Conservation (phyloP, 2,797 vertebrate genomes). For the Paratrypauchen microcephalus region DNA sequence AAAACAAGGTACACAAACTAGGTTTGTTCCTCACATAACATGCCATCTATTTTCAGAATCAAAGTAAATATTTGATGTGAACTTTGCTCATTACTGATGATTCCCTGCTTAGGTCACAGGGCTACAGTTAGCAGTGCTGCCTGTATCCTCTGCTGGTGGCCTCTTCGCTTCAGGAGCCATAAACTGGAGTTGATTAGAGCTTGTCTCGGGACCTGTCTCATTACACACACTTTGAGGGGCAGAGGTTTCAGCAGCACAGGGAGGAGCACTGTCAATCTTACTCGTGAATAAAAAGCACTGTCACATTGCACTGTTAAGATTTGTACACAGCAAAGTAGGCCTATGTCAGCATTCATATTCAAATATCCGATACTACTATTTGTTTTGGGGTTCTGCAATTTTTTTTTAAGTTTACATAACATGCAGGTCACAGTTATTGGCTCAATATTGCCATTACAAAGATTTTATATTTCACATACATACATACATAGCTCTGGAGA, state of each 20-base stretch:
- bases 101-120: constrained; percentile 27
- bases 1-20: neutral
- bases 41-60: neutral
- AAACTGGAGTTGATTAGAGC: constrained; percentile 68
- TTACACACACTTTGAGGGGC: constrained; percentile 65
- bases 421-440: neutral
- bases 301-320: constrained; percentile 6
- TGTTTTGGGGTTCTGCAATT: neutral
- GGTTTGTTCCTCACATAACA: constrained; percentile 1
- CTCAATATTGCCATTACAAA: neutral
- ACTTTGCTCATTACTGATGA: constrained; percentile 33
- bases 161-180: constrained; percentile 54
- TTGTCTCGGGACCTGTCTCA: constrained; percentile 65
- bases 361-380: neutral
- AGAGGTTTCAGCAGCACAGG: constrained; percentile 61
- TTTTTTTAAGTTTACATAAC: too few species aligned
- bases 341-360: neutral
- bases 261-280: constrained; percentile 75
- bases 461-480: neutral
- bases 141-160: constrained; percentile 48
- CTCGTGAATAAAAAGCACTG: constrained; percentile 34
- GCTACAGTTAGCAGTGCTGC: constrained; percentile 37
- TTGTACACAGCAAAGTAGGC: neutral
- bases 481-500: too few species aligned
- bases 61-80: constrained; percentile 20